Percentiles rank a stretch among this genome's conserved stretches.
These are phyloP conservation scores for Panulirus ornatus DNA, from an alignment of 1,140 invertebrate genomes.

Conservation along the genomic window DNA sequence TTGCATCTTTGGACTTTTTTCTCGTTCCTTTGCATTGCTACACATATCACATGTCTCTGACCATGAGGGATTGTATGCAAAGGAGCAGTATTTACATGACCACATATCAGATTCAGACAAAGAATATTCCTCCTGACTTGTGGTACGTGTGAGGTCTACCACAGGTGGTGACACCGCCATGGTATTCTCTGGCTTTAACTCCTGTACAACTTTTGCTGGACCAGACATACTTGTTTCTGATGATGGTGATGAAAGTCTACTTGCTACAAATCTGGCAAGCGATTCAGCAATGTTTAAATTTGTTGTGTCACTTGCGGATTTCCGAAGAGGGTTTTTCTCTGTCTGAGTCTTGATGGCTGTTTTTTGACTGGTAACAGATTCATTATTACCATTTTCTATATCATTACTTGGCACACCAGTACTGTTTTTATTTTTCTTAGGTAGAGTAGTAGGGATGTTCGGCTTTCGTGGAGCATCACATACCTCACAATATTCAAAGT, in stretches of 20 bases:
- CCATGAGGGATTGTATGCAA: slow-evolving; percentile 90
- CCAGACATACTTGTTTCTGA: slow-evolving; percentile 54
- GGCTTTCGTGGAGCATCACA: slow-evolving; percentile 67
- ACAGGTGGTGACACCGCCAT: slow-evolving; percentile 7
- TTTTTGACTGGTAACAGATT: slow-evolving; percentile 35
- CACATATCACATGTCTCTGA: slow-evolving; percentile 89
- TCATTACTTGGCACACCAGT: slow-evolving; percentile 38
- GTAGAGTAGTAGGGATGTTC: slow-evolving; percentile 76
- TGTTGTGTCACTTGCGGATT: slow-evolving; percentile 53
- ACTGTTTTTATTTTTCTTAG: slow-evolving; percentile 75
- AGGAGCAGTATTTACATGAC: slow-evolving; percentile 92
- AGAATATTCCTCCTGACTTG: slow-evolving; percentile 79
- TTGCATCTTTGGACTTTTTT: slow-evolving; percentile 68
- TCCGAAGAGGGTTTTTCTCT: slow-evolving; percentile 47
- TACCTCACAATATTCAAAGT: slow-evolving; percentile 68
- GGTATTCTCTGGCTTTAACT: slow-evolving; percentile 13
- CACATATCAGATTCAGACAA: slow-evolving; percentile 85
- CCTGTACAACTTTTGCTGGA: slow-evolving; percentile 23
- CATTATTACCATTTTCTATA: slow-evolving; percentile 53
- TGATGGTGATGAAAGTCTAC: slow-evolving; percentile 58
- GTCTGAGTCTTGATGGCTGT: slow-evolving; percentile 9
- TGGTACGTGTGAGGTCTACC: slow-evolving; percentile 74
- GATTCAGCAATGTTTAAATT: slow-evolving; percentile 60
- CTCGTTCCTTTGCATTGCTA: slow-evolving; percentile 81
- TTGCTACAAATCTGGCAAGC: slow-evolving; percentile 72